A percentile compares a stretch with the other conserved stretches of the same genome.
Conservation (phyloP, 35 echinoderm and acorn worm species). For the Eucidaris tribuloides region DNA sequence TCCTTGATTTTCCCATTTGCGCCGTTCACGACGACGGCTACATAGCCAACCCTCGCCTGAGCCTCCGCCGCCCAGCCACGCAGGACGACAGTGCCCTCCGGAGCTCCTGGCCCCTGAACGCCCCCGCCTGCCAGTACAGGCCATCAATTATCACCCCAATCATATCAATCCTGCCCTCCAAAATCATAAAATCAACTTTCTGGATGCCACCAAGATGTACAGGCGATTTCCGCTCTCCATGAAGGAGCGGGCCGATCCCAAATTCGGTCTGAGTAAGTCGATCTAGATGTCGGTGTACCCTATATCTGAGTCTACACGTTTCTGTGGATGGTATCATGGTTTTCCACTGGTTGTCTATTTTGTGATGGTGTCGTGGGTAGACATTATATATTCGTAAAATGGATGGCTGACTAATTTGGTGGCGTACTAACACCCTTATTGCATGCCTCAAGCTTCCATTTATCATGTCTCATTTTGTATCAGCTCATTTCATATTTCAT, state of each 20-base stretch:
- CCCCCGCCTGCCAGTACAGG: slow-evolving; percentile 61
- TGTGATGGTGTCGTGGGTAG: too few relatives aligned
- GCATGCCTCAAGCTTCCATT: too few relatives aligned
- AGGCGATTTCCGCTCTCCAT: slow-evolving; percentile 61
- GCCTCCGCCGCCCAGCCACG: slow-evolving; percentile 25
- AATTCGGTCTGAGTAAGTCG: slow-evolving; percentile 91
- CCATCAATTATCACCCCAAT: slow-evolving; percentile 90
- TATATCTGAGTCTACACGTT: too few relatives aligned
- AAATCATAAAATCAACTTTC: slow-evolving; percentile 61
- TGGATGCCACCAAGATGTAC: slow-evolving; percentile 56
- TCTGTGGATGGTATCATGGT: too few relatives aligned
- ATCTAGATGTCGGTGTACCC: too few relatives aligned
- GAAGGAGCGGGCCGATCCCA: slow-evolving; percentile 66
- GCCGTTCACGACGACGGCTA: slow-evolving; percentile 85
- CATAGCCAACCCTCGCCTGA: slow-evolving; percentile 45
- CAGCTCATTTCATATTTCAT: too few relatives aligned
- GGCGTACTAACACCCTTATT: too few relatives aligned
- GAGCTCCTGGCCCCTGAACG: not conserved
- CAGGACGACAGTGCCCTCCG: not conserved
- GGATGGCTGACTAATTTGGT: too few relatives aligned
- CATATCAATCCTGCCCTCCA: slow-evolving; percentile 76
- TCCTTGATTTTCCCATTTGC: slow-evolving; percentile 92
- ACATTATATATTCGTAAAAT: too few relatives aligned
- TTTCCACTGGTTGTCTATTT: too few relatives aligned
- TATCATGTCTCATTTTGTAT: too few relatives aligned